Evolutionary conservation across 2,888 invertebrate genomes (phyloP).

Genomic region (Andrena marginata): DNA sequence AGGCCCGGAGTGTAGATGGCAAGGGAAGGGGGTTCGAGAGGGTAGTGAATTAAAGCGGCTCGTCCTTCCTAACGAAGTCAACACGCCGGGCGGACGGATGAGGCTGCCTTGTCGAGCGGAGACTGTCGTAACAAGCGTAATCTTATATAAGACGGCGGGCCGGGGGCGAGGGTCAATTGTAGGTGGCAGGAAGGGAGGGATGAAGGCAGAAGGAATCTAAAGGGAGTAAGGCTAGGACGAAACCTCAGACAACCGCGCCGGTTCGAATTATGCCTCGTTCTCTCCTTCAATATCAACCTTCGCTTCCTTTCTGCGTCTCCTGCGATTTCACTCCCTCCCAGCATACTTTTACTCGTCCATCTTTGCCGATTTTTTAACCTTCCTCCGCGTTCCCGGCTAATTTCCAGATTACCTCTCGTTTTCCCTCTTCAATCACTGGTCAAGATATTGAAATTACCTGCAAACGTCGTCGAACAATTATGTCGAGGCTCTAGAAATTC

Average conservation of each 20-base stretch:
- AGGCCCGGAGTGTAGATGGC: constrained; percentile 58
- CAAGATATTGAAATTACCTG: no score
- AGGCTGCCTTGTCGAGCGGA: constrained; percentile 74
- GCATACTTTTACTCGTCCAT: background rate
- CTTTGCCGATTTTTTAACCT: background rate
- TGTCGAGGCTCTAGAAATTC: no score
- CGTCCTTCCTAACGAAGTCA: constrained; percentile 81
- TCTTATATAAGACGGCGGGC: constrained; percentile 77
- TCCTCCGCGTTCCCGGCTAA: background rate
- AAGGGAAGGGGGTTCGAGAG: constrained; percentile 53
- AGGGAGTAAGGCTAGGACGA: constrained; percentile 60
- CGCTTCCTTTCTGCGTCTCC: constrained; percentile 32
- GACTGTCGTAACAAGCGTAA: constrained; percentile 82
- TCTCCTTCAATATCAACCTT: constrained; percentile 42
- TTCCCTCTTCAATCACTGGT: no score
- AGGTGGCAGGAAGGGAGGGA: constrained; percentile 58
- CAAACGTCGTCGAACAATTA: no score
- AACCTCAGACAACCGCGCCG: constrained; percentile 69
- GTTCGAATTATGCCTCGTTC: constrained; percentile 70
- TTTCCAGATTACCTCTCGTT: no score
- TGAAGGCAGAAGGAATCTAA: constrained; percentile 43
- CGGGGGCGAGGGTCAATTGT: constrained; percentile 71
- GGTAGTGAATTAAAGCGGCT: constrained; percentile 79
- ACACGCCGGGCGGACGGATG: constrained; percentile 71
- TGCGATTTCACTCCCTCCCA: constrained; percentile 32